Evolutionary conservation across 2,888 invertebrate genomes (phyloP), one percentile per base, ranked within the genome.

Genomic region (Tenthredo mesomela): DNA sequence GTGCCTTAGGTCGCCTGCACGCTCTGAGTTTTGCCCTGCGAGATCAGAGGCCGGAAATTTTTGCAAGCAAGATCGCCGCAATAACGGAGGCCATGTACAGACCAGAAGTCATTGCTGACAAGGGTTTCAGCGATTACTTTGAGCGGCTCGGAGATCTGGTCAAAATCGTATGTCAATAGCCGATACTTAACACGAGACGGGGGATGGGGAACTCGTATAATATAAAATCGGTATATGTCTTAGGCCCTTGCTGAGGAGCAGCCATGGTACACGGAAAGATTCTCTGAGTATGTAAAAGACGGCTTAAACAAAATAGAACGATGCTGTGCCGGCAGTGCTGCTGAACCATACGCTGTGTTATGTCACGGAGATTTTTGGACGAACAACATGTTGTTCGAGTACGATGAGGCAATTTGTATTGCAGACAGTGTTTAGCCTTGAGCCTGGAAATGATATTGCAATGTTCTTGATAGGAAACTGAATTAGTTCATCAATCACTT

Each of bases 351-450:
- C 50, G 85, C 89, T 6, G 88, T 88, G 33, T 15, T 89, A 0
- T 86, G 85, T 18, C 89, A 89, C 2, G 89, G 89, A 7, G 89
- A 89, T 82, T 86, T 67, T 71, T 89, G 89, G 89, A 87, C 88
- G 1, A 88, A 88, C 21, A 89, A 89, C 82, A 86, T 89, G 78
- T 84, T 89, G 18, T 89, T 88, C 73, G 88, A 86, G 77, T 89
- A 89, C 67, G 84, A 88, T 0, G 33, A 88, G 88, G n/a, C 7
- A 40, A 21, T 65, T 10, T n/a, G 21, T 21, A 21, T 21, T n/a
- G 4, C 29, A 29, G 50, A 3, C 50, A 50, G 18, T 50, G 7
- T 10, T 47, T 15, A 15, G 18, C 50, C 3, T 18, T 50, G 4
- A 50, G n/a, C 50, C n/a, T 6, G n/a, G n/a, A 1, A 54, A n/a